Conservation (phyloP, 1,140 invertebrate genomes). For the Drosophila bifasciata region DNA sequence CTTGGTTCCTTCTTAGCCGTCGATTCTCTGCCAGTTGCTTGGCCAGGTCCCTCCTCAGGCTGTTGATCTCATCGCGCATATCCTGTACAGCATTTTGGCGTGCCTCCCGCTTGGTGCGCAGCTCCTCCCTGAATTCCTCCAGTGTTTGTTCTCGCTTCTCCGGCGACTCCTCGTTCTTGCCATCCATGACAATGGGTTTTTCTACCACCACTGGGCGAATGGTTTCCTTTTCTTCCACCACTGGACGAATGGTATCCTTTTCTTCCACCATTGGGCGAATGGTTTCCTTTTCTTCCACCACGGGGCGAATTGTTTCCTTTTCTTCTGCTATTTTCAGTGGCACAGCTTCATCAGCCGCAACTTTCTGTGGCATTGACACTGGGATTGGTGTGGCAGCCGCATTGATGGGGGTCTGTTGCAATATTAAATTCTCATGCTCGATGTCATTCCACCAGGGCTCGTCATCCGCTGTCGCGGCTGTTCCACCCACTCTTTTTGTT, state of each 20-base stretch:
- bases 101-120: conserved; percentile 86
- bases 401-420: conserved; percentile 50
- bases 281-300: no score
- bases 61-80: conserved; percentile 86
- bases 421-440: conserved; percentile 74
- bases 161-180: conserved; percentile 7
- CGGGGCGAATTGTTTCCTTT: background rate
- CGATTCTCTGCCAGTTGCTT: conserved; percentile 85
- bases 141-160: conserved; percentile 63
- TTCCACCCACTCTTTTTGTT: conserved; percentile 5
- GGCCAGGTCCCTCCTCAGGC: conserved; percentile 85
- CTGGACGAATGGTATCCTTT: background rate
- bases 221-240: background rate
- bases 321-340: background rate
- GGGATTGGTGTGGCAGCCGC: background rate
- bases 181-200: conserved; percentile 2
- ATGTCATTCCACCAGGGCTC: conserved; percentile 81
- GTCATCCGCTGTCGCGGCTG: conserved; percentile 23
- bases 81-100: conserved; percentile 86
- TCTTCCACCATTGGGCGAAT: no score
- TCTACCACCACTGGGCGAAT: no score
- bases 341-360: background rate
- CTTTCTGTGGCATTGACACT: background rate
- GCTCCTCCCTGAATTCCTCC: conserved; percentile 86
- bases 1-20: conserved; percentile 72